Conservation (phyloP, 2,888 invertebrate genomes). For the Diplolepis rosae region DNA sequence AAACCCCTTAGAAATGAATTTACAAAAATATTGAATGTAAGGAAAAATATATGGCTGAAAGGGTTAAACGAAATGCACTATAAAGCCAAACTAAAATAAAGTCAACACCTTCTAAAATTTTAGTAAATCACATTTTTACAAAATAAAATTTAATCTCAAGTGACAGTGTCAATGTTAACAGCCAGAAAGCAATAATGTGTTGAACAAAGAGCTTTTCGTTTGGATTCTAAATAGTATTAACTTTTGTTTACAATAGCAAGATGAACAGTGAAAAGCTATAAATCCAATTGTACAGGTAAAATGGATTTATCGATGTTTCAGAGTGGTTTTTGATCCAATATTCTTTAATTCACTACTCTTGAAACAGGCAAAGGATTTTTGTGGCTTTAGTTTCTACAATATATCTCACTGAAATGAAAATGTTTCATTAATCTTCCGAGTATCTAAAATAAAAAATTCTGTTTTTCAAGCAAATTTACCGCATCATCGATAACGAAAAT, state of each 20-base stretch:
- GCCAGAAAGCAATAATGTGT: background rate
- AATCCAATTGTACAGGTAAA: background rate
- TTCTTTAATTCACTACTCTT: background rate
- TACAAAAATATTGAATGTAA: too few species aligned
- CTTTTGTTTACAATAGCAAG: background rate
- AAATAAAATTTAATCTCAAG: too few species aligned
- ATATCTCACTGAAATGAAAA: too few species aligned
- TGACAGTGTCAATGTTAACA: too few species aligned
- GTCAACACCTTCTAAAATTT: too few species aligned
- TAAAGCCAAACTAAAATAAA: too few species aligned
- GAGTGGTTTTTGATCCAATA: background rate
- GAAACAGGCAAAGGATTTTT: background rate
- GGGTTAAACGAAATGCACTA: too few species aligned
- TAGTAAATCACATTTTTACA: too few species aligned
- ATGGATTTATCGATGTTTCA: background rate
- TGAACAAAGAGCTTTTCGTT: background rate
- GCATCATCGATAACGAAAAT: background rate
- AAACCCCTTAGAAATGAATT: too few species aligned
- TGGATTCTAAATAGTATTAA: background rate
- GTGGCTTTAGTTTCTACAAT: background rate
- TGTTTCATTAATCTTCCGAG: too few species aligned
- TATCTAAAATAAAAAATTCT: too few species aligned
- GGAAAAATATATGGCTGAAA: too few species aligned
- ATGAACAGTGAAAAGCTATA: background rate
- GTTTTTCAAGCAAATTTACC: background rate